Evolutionary conservation across 2,113 vertebrate genomes (phyloP), one percentile per base, ranked within the genome.

Genomic region (Eubucco bourcierii): DNA sequence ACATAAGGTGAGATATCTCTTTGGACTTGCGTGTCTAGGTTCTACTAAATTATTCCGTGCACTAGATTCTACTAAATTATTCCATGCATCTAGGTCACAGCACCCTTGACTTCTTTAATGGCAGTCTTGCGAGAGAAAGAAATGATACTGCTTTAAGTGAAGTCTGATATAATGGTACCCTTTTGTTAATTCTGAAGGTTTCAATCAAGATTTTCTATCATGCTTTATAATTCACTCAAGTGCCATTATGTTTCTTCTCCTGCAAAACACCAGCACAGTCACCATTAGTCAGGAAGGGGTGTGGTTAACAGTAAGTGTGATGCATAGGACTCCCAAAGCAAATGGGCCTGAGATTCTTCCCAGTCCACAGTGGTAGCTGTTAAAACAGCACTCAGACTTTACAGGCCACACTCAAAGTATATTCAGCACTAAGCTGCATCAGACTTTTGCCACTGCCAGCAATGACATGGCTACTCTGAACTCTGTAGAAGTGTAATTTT

Each of bases 81-180:
- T 61, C 65, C 68, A 58, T 58, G n/a, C 50, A 93, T 78, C 29
- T 80, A 80, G 90, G 85, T 75, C 80, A 92, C 72, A 89, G 56
- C 34, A 87, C 47, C 60, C 34, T 80, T 67, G 25, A 56, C 47
- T 73, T 70, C n/a, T 61, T 80, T 82, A 90, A 92, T 61, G 88
- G 63, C 31, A 80, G 58, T 46, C 73, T 93, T 24, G 58, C 7
- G 41, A 56, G 31, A 63, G 74, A 94, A 92, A 91, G 77, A 55
- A 94, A 73, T 61, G 19, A 84, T 27, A 29, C 8, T 16, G 31
- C 37, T 75, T 63, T 34, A 74, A 90, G 50, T n/a, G 89, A 66
- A 87, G 7, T 41, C 24, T 6, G 14, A 55, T 63, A 87, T 25
- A 87, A 81, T 64, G 37, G 41, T 71, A 82, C 15, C 14, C 24